Evolutionary conservation across 2,113 vertebrate species (phyloP).

Genomic region (Redunca redunca): DNA sequence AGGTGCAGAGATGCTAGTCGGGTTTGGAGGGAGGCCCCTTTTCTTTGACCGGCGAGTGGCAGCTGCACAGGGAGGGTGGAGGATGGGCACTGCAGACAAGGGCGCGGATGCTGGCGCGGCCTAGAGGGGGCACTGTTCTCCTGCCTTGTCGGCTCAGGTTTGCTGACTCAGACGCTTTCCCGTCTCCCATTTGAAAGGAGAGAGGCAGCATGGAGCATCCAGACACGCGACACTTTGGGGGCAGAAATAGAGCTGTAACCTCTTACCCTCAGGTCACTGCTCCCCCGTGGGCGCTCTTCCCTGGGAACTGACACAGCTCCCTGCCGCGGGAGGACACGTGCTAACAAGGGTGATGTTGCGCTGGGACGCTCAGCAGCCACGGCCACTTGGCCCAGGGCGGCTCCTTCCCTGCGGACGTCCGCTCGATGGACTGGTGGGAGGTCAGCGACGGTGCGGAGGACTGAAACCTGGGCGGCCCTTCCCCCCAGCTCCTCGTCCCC

Average conservation of each 20-base stretch:
- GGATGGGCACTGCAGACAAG: background rate
- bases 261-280: background rate
- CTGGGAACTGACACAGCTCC: background rate
- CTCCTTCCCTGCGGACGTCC: background rate
- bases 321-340: background rate
- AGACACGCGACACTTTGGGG: background rate
- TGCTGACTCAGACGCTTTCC: background rate
- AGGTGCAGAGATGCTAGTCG: background rate
- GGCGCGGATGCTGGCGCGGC: accelerated
- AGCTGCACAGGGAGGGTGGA: background rate
- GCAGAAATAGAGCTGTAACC: background rate
- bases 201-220: background rate
- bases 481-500: background rate
- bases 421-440: background rate
- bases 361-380: background rate
- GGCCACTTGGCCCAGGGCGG: background rate
- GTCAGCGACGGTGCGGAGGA: background rate
- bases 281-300: background rate
- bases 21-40: background rate
- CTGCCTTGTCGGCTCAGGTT: background rate
- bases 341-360: background rate
- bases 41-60: background rate
- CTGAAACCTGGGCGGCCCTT: background rate
- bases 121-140: background rate
- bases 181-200: background rate